These are phyloP conservation scores for Caenorhabditis doughertyi DNA, from an alignment of 2,888 invertebrate genomes.

Conservation along the genomic window DNA sequence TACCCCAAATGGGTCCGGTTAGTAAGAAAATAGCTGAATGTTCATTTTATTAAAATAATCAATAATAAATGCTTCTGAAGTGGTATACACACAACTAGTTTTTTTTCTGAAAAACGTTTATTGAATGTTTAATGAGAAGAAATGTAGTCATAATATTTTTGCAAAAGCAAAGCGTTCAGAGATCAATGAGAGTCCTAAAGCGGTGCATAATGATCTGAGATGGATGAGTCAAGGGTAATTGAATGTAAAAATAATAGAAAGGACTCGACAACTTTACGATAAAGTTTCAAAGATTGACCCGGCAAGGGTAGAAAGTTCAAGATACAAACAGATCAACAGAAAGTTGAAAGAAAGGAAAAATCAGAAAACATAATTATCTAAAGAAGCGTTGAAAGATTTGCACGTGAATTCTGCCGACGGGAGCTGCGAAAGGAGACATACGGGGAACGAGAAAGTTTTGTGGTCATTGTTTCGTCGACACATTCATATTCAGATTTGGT, in stretches of 20 bases:
- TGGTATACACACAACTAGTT: too few relatives aligned
- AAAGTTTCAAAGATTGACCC: slow-evolving; percentile 1
- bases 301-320: slow-evolving; percentile 29
- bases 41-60: too few relatives aligned
- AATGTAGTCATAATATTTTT: slow-evolving; percentile 10
- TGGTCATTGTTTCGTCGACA: slow-evolving; percentile 63
- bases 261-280: slow-evolving; percentile 17
- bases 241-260: slow-evolving; percentile 7
- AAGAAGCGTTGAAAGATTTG: slow-evolving; percentile 60
- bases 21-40: too few relatives aligned
- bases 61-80: too few relatives aligned
- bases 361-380: slow-evolving; percentile 14
- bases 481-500: slow-evolving; percentile 57
- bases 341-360: neutral
- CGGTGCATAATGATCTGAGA: slow-evolving; percentile 56
- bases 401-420: slow-evolving; percentile 55
- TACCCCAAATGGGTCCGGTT: too few relatives aligned
- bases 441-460: slow-evolving; percentile 66
- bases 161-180: slow-evolving; percentile 49
- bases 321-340: slow-evolving; percentile 5
- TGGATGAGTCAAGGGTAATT: slow-evolving; percentile 13
- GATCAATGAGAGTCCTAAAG: slow-evolving; percentile 54
- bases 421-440: slow-evolving; percentile 72
- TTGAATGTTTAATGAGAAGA: slow-evolving; percentile 17
- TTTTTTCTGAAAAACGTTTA: slow-evolving; percentile 13